Base-by-base conservation (phyloP, 2,113 vertebrate genomes). In the Ameiurus melas region DNA sequence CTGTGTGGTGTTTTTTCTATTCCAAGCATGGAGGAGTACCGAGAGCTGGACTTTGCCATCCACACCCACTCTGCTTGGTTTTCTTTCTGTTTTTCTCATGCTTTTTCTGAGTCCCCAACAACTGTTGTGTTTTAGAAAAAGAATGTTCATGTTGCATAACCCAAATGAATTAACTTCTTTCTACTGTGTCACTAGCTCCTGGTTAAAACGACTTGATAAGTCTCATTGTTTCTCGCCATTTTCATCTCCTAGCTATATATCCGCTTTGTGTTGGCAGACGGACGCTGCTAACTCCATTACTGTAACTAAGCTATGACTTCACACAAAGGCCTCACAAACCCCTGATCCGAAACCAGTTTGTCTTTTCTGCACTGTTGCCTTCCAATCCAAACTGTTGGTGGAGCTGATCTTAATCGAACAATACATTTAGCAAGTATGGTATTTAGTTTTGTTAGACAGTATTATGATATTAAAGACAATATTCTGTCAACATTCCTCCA, bases 231-330 rank as follows among this genome's bases (percentile, higher is more conserved):
- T 86, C 36, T 60, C 30, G 80, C 73, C 55, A 30, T 64, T 66
- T 62, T 80, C 71, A 58, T 62, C 83, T 77, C 68, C 60, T 85
- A 47, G 55, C 73, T 87, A 58, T 73, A 58, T 73, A 8, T 51
- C 71, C 39, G 25, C 27, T 55, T 66, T 58, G 3, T 77, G 47
- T 83, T 33, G 25, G 77, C 64, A 80, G 43, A 30, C 85, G 36
- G n/a, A 13, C n/a, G 66, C 89, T 90, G 90, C 75, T 85, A 83
- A 88, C 79, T 64, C 79, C 86, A 89, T 90, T 89, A 90, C 43
- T 86, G 51, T 55, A 83, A 83, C 58, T 19, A 16, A 22, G 30
- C 71, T 58, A 8, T 47, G 19, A 85, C 53, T 53, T 87, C 58
- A 79, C 66, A 17, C 85, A 86, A 86, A 80, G 43, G n/a, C 47